These are phyloP conservation scores for Adelosebastes latens DNA, from an alignment of 2,797 vertebrate species.

Conservation along the genomic window DNA sequence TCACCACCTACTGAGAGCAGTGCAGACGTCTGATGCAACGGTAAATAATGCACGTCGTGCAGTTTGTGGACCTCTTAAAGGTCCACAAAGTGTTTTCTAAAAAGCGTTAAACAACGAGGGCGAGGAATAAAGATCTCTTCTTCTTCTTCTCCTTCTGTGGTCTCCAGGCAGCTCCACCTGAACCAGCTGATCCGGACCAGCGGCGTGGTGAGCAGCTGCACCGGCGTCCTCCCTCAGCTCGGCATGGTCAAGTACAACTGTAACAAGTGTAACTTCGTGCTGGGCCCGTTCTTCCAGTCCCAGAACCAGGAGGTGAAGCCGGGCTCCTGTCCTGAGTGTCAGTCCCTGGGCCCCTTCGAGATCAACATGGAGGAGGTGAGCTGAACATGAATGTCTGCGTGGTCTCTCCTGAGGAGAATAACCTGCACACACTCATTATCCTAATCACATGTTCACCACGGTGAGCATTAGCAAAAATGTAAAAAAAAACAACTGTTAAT, in stretches of 20 bases:
- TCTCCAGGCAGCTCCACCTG: slow-evolving; percentile 92
- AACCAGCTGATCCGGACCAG: slow-evolving; percentile 98
- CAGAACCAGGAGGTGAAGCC: slow-evolving; percentile 99
- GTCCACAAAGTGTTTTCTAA: not conserved
- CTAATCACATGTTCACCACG: not conserved
- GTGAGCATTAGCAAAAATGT: too few relatives aligned
- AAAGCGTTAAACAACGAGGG: too few relatives aligned
- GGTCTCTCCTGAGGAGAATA: not conserved
- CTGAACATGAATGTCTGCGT: not conserved
- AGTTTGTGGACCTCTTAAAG: not conserved
- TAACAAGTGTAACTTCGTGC: slow-evolving; percentile 94
- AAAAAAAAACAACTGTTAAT: too few relatives aligned
- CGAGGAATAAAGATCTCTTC: too few relatives aligned
- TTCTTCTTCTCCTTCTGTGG: not conserved
- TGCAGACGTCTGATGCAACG: not conserved
- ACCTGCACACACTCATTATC: not conserved
- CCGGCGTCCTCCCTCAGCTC: slow-evolving; percentile 95
- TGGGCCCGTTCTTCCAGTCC: slow-evolving; percentile 96
- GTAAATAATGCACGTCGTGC: not conserved
- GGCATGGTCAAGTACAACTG: slow-evolving; percentile 99
- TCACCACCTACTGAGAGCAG: too few relatives aligned
- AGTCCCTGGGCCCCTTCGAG: slow-evolving; percentile 94
- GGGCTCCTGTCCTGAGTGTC: slow-evolving; percentile 97
- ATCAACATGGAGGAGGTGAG: slow-evolving; percentile 99
- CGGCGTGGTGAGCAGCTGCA: slow-evolving; percentile 95